A percentile compares a stretch with the other conserved stretches of the same genome.
These are phyloP conservation scores for Enteromius radiatus DNA, from an alignment of 2,797 vertebrate species.

Conservation along the genomic window DNA sequence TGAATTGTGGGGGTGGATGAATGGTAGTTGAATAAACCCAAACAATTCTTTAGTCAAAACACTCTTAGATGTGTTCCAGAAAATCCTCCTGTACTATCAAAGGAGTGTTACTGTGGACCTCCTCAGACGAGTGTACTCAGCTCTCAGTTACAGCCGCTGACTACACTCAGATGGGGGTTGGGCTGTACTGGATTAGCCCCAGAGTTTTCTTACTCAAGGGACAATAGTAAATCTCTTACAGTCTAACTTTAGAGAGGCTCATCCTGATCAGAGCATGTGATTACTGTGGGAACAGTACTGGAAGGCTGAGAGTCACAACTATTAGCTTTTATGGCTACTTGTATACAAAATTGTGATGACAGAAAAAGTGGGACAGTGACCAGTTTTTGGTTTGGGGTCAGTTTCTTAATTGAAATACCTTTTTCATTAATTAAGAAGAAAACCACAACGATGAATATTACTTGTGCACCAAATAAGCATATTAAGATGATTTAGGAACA, in stretches of 20 bases:
- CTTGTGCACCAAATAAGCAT: neutral
- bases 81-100: constrained; percentile 28
- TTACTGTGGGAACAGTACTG: constrained; percentile 12
- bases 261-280: constrained; percentile 42
- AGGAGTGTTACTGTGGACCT: constrained; percentile 37
- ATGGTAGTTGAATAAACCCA: constrained; percentile 26
- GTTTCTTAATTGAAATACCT: neutral
- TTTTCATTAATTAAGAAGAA: neutral
- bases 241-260: constrained; percentile 46
- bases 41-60: constrained; percentile 41
- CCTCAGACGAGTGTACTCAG: constrained; percentile 30
- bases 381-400: neutral
- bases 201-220: constrained; percentile 15
- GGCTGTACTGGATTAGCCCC: constrained; percentile 19
- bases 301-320: neutral
- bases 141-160: constrained; percentile 27
- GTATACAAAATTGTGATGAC: neutral
- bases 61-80: constrained; percentile 14
- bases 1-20: constrained; percentile 38
- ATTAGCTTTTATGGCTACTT: neutral
- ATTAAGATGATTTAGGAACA: too few species aligned
- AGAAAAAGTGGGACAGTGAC: neutral
- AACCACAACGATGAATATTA: neutral
- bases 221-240: constrained; percentile 32
- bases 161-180: neutral